A percentile compares a stretch with the other conserved stretches of the same genome.
phyloP scores from a whole-genome alignment of 2,113 vertebrate species.

The Perca fluviatilis region DNA sequence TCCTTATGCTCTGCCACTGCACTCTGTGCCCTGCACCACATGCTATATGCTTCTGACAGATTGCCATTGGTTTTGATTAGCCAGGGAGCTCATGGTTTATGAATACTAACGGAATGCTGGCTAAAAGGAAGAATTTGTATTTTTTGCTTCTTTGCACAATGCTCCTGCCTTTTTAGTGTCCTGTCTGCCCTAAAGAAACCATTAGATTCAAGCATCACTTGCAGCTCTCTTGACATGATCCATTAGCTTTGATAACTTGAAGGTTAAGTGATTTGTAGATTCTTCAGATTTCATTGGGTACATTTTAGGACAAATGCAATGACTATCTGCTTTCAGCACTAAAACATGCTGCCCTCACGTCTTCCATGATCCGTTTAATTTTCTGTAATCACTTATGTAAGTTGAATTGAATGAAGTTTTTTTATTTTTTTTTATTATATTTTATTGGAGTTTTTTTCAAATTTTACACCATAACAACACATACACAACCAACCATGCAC shows the following conservation, averaged over 20 bases:
- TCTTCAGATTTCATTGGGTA: slow-evolving; percentile 3
- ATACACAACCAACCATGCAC: too few species aligned
- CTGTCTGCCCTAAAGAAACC: not conserved
- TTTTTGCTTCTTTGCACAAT: slow-evolving; percentile 35
- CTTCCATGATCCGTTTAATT: slow-evolving; percentile 30
- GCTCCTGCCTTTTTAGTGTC: slow-evolving; percentile 14
- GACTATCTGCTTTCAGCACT: slow-evolving; percentile 29
- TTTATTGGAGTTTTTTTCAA: too few species aligned
- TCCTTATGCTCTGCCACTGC: slow-evolving; percentile 24
- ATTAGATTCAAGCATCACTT: slow-evolving; percentile 47
- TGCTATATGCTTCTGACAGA: slow-evolving; percentile 18
- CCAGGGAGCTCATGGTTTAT: slow-evolving; percentile 42
- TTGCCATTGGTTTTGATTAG: slow-evolving; percentile 45
- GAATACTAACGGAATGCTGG: not conserved
- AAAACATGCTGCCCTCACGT: not conserved
- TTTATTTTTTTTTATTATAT: too few species aligned
- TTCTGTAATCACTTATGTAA: slow-evolving; percentile 21
- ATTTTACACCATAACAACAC: too few species aligned
- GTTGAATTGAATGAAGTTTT: slow-evolving; percentile 30
- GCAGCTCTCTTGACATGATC: slow-evolving; percentile 28
- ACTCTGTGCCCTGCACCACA: slow-evolving; percentile 22
- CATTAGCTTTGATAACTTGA: slow-evolving; percentile 43
- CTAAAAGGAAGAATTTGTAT: slow-evolving; percentile 31
- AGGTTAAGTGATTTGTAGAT: slow-evolving; percentile 48
- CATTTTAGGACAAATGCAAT: slow-evolving; percentile 15